These are phyloP conservation scores for Diabrotica undecimpunctata DNA, from an alignment of 1,140 invertebrate species.

Conservation along the genomic window DNA sequence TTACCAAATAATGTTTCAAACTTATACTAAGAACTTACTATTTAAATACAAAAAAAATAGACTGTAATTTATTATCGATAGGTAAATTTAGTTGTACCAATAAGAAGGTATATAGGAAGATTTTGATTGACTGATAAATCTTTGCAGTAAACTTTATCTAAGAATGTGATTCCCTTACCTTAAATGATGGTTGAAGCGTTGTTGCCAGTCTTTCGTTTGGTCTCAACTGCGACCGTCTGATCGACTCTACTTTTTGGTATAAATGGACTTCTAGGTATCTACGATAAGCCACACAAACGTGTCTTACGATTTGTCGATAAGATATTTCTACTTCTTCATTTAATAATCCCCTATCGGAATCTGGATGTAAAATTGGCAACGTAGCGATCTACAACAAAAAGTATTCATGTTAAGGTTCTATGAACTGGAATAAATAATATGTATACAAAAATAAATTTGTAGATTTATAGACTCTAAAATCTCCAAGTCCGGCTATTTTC, in stretches of 20 bases:
- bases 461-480: too few species aligned
- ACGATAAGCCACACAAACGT: conserved; percentile 87
- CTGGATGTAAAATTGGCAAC: conserved; percentile 70
- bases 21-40: too few species aligned
- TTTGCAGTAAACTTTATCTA: neutral
- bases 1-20: too few species aligned
- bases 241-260: conserved; percentile 75
- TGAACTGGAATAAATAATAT: too few species aligned
- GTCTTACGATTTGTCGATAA: conserved; percentile 88
- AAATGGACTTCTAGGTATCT: conserved; percentile 91
- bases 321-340: conserved; percentile 89
- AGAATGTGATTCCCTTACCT: conserved; percentile 49
- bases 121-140: too few species aligned
- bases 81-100: too few species aligned
- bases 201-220: conserved; percentile 44
- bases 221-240: conserved; percentile 52
- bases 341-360: conserved; percentile 61
- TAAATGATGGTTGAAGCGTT: conserved; percentile 58
- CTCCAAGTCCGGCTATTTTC: too few species aligned
- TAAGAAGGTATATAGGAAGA: too few species aligned
- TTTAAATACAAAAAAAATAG: too few species aligned
- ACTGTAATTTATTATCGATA: too few species aligned
- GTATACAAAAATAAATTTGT: neutral
- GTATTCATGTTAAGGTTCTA: conserved; percentile 8
- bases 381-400: conserved; percentile 68